phyloP scores from a whole-genome alignment of 2,888 invertebrate genomes.

The Fabriciana adippe region DNA sequence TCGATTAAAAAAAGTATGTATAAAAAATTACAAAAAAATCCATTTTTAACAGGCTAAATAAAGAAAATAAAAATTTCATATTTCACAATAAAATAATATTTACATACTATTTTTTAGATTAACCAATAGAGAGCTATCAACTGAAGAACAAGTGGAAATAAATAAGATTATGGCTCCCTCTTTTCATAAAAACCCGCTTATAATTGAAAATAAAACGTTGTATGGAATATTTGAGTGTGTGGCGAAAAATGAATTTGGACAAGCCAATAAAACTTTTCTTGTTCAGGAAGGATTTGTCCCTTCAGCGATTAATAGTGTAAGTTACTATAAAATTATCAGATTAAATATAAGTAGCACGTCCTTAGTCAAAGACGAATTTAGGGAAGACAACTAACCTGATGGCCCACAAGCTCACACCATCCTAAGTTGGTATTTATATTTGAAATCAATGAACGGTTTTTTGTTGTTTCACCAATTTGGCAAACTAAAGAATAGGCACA shows the following conservation, averaged over 20 bases:
- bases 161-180: slow-evolving; percentile 48
- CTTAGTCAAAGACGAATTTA: neutral
- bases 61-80: no score
- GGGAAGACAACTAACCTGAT: neutral
- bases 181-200: slow-evolving; percentile 43
- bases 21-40: no score
- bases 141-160: slow-evolving; percentile 47
- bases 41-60: no score
- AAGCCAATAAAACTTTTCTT: slow-evolving; percentile 51
- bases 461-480: no score
- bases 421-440: no score
- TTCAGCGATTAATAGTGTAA: slow-evolving; percentile 54
- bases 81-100: no score
- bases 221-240: slow-evolving; percentile 64
- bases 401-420: no score
- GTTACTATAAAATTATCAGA: slow-evolving; percentile 1
- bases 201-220: slow-evolving; percentile 48
- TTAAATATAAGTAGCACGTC: neutral
- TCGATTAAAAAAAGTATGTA: no score
- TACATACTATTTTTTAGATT: slow-evolving; percentile 42
- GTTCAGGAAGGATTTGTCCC: slow-evolving; percentile 61
- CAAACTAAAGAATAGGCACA: no score
- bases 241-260: slow-evolving; percentile 57
- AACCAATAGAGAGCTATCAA: slow-evolving; percentile 47
- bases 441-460: no score